phyloP scores from a whole-genome alignment of 1,140 invertebrate species.

The Nephila pilipes region DNA sequence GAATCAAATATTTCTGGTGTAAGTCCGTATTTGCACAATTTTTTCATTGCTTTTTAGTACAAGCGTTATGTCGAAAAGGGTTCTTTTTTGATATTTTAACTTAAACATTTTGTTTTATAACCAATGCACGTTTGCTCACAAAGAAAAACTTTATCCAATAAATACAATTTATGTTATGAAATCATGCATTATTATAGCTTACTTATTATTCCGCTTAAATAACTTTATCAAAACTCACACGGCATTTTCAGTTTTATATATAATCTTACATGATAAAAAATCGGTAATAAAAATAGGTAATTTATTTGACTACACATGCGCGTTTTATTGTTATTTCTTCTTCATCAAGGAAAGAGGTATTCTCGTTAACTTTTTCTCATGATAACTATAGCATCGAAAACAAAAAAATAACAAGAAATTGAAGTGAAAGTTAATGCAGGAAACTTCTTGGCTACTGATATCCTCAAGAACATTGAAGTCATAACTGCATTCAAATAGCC shows the following conservation, averaged over 20 bases:
- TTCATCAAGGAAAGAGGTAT: neutral
- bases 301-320: neutral
- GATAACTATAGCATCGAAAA: constrained; percentile 3
- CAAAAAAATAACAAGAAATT: neutral
- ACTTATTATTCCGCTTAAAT: neutral
- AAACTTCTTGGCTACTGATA: constrained; percentile 27
- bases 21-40: too few relatives aligned
- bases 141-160: too few relatives aligned
- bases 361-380: neutral
- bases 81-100: too few relatives aligned
- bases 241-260: neutral
- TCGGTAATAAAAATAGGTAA: neutral
- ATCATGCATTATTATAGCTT: neutral
- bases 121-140: too few relatives aligned
- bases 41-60: too few relatives aligned
- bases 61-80: too few relatives aligned
- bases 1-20: too few relatives aligned
- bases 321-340: neutral
- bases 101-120: too few relatives aligned
- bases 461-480: neutral
- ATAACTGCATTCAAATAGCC: constrained; percentile 50
- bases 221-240: neutral
- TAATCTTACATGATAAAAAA: neutral
- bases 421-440: constrained; percentile 11
- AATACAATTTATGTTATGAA: neutral